Evolutionary conservation across 2,888 invertebrate genomes (phyloP), one percentile per base, ranked within the genome.

Genomic region (Oligia latruncula): DNA sequence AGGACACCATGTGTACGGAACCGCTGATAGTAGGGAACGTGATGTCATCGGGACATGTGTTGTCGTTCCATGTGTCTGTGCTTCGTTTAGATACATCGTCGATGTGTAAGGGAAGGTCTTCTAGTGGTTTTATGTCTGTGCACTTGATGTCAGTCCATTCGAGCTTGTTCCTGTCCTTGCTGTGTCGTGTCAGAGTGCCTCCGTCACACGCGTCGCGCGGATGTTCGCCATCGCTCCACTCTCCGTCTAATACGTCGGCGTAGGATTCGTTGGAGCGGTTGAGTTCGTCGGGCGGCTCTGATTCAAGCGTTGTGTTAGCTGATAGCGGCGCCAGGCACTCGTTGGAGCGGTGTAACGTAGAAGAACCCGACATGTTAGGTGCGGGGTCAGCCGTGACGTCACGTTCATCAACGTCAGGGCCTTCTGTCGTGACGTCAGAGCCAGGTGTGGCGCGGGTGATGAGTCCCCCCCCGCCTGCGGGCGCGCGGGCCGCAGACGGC

Each of bases 11-110:
- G 0, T 98, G 98, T 0, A 98, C 98, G 60, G 98, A 98, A 58
- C 98, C 97, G 87, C 98, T 98, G 77, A 98, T 97, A 73, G 98
- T 98, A 0, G 98, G 98, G 93, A 98, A 98, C 0, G 98, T 98
- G 58, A 98, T 97, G 92, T 98, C 98, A 92, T 98, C 98, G 0
- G 98, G 98, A 74, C 98, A 98, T 1, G 98, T 98, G 92, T 98
- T 98, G 77, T 98, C 98, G 90, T 98, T 98, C 98, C 98, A 98
- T 0, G 98, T 98, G 92, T 98, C 98, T 35, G 97, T 97, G 74
- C 92, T 92, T 23, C 85, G 92, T 29, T 91, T 92, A 0, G 92
- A 91, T 0, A 88, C 86, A 4, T 93, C 93, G 4, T 93, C 93
- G 5, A 88, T 87, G 15, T 67, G 71, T 8, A 40, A 55, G 0